Evolutionary conservation across 2,888 invertebrate species (phyloP).

Genomic region (Lasioglossum morio): DNA sequence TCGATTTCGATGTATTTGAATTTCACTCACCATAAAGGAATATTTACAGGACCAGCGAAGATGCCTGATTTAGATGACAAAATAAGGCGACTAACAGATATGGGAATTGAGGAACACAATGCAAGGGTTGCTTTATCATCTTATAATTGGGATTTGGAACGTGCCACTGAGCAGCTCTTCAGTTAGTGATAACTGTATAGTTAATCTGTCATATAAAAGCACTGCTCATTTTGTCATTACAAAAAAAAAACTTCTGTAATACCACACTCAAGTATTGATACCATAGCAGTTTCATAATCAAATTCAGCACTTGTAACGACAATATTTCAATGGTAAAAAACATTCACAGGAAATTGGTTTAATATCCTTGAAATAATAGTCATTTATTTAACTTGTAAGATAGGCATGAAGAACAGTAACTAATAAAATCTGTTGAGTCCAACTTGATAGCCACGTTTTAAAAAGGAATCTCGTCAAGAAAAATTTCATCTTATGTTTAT

Average conservation of each 20-base stretch:
- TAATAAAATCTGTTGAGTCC: constrained; percentile 67
- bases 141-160: constrained; percentile 96
- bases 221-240: constrained; percentile 72
- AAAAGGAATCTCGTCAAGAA: constrained; percentile 41
- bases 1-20: not conserved
- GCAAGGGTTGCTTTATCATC: constrained; percentile 96
- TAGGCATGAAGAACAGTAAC: constrained; percentile 72
- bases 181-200: constrained; percentile 87
- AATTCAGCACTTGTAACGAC: constrained; percentile 72
- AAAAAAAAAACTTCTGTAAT: constrained; percentile 64
- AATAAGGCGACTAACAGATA: constrained; percentile 94
- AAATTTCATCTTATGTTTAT: constrained; percentile 54
- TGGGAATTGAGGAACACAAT: constrained; percentile 97
- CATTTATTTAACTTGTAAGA: constrained; percentile 78
- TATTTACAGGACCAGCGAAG: constrained; percentile 88
- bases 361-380: constrained; percentile 70
- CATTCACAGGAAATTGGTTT: constrained; percentile 62
- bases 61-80: constrained; percentile 94
- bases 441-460: constrained; percentile 56
- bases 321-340: constrained; percentile 71
- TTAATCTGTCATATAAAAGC: constrained; percentile 69
- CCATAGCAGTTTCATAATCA: constrained; percentile 70
- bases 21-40: not conserved
- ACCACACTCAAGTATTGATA: constrained; percentile 66
- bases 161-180: constrained; percentile 95